Evolutionary conservation across 2,797 vertebrate genomes (phyloP).

Genomic region (Cirrhinus molitorella): DNA sequence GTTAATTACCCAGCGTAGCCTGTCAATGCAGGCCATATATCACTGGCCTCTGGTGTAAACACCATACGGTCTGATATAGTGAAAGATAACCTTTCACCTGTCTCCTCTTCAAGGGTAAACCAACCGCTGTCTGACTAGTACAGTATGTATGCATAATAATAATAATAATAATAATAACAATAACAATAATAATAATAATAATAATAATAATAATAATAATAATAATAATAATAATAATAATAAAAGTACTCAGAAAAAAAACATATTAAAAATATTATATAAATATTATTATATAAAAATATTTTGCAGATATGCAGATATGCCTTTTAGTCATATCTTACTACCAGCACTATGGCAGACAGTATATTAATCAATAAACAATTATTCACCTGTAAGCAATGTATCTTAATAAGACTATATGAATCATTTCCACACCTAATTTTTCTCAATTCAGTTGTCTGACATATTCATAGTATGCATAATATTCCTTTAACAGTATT

Average conservation of each 20-base stretch:
- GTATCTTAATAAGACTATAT: not conserved
- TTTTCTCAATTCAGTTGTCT: not conserved
- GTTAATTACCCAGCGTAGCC: conserved; percentile 78
- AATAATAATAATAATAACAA: not conserved
- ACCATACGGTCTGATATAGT: conserved; percentile 70
- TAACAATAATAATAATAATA: not conserved
- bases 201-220: not conserved
- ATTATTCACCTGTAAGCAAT: no score
- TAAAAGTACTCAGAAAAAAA: no score
- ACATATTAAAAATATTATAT: no score
- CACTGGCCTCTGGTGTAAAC: conserved; percentile 73
- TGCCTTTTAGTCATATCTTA: no score
- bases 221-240: not conserved
- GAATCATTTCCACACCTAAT: not conserved
- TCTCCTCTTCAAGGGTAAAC: conserved; percentile 68
- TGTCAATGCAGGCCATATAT: conserved; percentile 70
- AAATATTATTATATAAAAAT: no score
- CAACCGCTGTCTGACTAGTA: not conserved
- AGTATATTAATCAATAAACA: not conserved
- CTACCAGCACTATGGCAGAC: not conserved
- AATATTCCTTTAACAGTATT: no score
- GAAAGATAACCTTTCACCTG: conserved; percentile 64
- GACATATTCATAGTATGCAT: not conserved
- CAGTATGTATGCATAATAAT: not conserved
- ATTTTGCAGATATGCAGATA: no score